Evolutionary conservation across 2,797 vertebrate species (phyloP).

Genomic region (Macrochelys suwanniensis): DNA sequence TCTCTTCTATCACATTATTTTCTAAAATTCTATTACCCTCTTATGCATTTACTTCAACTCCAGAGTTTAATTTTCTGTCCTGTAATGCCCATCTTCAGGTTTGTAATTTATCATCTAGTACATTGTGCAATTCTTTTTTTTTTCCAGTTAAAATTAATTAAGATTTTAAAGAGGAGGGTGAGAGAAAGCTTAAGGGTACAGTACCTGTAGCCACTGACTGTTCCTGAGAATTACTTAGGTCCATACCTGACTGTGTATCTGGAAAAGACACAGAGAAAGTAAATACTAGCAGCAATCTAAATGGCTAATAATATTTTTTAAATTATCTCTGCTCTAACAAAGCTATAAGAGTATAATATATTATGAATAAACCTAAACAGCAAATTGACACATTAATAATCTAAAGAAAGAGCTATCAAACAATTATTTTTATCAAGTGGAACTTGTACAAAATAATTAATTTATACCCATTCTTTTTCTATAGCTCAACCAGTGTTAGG

Average conservation of each 20-base stretch:
- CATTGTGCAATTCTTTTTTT: neutral
- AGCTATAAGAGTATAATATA: neutral
- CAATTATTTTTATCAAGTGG: neutral
- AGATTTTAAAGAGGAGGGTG: neutral
- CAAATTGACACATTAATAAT: neutral
- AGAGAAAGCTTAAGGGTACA: neutral
- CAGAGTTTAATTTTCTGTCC: neutral
- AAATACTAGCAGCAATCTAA: slow-evolving; percentile 21
- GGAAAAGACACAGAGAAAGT: slow-evolving; percentile 59
- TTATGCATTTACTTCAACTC: neutral
- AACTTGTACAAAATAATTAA: neutral
- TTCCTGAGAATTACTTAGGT: slow-evolving; percentile 79
- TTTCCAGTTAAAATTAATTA: neutral
- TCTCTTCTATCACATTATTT: neutral
- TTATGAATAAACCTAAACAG: neutral
- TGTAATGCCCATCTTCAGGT: neutral
- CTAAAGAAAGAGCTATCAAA: neutral
- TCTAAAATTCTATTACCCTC: neutral
- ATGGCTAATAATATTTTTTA: neutral
- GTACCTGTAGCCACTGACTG: slow-evolving; percentile 79
- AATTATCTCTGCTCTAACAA: fast-evolving
- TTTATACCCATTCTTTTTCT: neutral
- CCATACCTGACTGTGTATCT: slow-evolving; percentile 76
- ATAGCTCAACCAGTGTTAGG: fast-evolving
- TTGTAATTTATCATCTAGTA: neutral